A percentile compares a stretch with the other conserved stretches of the same genome.
Conservation (phyloP, 30 jellyfish, hydroid and myxozoan species). For the Turritopsis dohrnii region DNA sequence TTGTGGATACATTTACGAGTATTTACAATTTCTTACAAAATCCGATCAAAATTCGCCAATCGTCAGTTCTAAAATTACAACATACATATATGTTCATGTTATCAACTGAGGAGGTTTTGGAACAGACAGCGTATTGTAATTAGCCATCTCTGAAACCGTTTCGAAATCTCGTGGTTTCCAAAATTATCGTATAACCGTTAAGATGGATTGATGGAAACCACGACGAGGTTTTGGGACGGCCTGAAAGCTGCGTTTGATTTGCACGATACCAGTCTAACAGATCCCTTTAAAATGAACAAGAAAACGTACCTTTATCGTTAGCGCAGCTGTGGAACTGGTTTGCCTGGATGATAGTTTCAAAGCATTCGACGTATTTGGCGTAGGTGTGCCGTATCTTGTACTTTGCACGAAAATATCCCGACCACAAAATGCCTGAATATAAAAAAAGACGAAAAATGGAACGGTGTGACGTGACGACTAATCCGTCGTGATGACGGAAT, state of each 20-base stretch:
- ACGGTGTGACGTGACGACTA: background rate
- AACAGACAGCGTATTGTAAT: too few species aligned
- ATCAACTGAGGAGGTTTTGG: too few species aligned
- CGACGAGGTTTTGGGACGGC: too few species aligned
- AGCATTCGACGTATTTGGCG: background rate
- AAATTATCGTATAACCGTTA: too few species aligned
- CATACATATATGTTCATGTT: background rate
- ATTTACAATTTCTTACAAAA: background rate
- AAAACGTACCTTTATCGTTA: background rate
- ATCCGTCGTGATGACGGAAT: background rate
- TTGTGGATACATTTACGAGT: background rate
- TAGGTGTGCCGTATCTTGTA: conserved; percentile 14
- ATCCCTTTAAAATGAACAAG: background rate
- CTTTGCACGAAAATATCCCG: conserved; percentile 48
- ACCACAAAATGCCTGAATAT: conserved; percentile 56
- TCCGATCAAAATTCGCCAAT: background rate
- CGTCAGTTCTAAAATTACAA: background rate
- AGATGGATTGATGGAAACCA: too few species aligned
- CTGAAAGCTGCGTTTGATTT: too few species aligned
- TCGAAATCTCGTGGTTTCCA: too few species aligned
- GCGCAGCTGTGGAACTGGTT: background rate
- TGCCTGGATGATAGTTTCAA: background rate
- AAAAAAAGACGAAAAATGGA: conserved; percentile 5
- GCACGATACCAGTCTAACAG: background rate
- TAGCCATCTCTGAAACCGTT: too few species aligned